phyloP scores from a whole-genome alignment of 2,113 vertebrate species.

The Corythornis madagascariensis region DNA sequence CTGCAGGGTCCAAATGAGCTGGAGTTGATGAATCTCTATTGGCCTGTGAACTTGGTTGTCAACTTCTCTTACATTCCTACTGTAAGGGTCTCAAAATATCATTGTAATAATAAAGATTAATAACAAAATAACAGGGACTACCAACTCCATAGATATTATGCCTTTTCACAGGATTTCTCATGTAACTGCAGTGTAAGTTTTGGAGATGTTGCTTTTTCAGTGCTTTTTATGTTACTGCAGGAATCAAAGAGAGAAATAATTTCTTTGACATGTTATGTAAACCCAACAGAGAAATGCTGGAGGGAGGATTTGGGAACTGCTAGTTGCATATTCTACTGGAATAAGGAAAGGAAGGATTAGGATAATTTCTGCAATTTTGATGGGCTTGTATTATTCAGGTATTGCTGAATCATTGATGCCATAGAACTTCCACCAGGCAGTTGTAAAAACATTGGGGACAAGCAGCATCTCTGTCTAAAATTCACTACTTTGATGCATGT shows the following conservation, averaged over 20 bases:
- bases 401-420: background rate
- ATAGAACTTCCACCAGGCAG: constrained; percentile 24
- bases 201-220: background rate
- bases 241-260: constrained; percentile 50
- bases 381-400: background rate
- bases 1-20: background rate
- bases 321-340: background rate
- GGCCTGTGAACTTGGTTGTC: background rate
- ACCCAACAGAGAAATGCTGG: constrained; percentile 11
- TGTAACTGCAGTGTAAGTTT: background rate
- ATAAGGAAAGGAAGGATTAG: background rate
- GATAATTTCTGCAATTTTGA: background rate
- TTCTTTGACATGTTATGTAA: constrained; percentile 7
- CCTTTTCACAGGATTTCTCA: background rate
- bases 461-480: background rate
- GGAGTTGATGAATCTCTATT: background rate
- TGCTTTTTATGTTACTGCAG: constrained; percentile 48
- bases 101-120: background rate
- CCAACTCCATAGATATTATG: background rate
- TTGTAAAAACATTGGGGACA: background rate
- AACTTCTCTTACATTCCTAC: background rate
- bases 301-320: background rate
- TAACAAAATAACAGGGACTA: background rate
- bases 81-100: background rate
- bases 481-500: background rate